phyloP scores from a whole-genome alignment of 2,888 invertebrate genomes.

The Seira sanloemensis region DNA sequence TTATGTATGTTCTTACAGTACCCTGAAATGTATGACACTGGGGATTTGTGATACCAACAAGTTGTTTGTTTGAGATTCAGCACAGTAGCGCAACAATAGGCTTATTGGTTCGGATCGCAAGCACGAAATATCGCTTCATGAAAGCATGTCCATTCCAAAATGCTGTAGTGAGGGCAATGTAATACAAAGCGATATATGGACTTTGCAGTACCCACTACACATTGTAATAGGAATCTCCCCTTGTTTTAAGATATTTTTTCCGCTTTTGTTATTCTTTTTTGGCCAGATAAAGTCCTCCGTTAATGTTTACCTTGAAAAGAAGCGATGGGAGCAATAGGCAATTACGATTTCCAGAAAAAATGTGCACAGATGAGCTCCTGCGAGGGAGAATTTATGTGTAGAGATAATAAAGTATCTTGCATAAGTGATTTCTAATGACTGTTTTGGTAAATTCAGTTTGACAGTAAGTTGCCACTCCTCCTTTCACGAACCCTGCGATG shows the following conservation, averaged over 20 bases:
- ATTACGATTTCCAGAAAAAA: constrained; percentile 60
- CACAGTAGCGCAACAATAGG: constrained; percentile 25
- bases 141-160: neutral
- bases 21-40: neutral
- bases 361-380: constrained; percentile 15
- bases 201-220: neutral
- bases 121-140: constrained; percentile 1
- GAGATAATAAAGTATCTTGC: constrained; percentile 53
- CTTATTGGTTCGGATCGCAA: constrained; percentile 20
- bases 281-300: neutral
- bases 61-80: constrained; percentile 47
- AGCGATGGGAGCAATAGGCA: constrained; percentile 20
- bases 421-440: constrained; percentile 62
- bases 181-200: neutral
- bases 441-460: constrained; percentile 57
- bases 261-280: constrained; percentile 5
- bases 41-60: constrained; percentile 46
- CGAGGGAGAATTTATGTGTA: constrained; percentile 21
- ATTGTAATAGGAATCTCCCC: neutral
- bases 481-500: constrained; percentile 26
- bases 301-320: constrained; percentile 3
- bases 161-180: neutral
- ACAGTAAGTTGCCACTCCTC: constrained; percentile 49
- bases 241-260: constrained; percentile 13
- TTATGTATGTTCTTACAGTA: neutral